Evolutionary conservation across 2,888 invertebrate species (phyloP), one percentile per base, ranked within the genome.

Genomic region (Phalera bucephala): DNA sequence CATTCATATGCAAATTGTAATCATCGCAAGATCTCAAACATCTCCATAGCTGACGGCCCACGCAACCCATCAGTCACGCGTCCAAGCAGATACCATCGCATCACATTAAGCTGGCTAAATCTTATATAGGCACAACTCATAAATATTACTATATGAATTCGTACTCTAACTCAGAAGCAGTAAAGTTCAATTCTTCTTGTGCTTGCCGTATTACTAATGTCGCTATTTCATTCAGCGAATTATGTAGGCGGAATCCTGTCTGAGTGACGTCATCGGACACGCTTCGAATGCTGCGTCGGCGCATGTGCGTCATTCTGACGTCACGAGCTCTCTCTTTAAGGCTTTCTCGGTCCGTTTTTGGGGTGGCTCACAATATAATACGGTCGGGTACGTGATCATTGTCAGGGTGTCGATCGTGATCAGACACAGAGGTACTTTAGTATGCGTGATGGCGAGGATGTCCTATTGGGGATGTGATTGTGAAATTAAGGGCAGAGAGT

Each of bases 261-360:
- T 52, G 42, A 8, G 61, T 76, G 80, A 82, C 80, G 83, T 82
- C 72, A 79, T 50, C 62, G 66, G 77, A 74, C 71, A 70, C 72
- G 71, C 55, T 61, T 61, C 56, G 67, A 66, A 67, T 71, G 58
- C 63, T 64, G 53, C 51, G 54, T 38, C 50, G 52, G 36, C 55
- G 49, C 36, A 32, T 55, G 70, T 79, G 82, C 85, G 84, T 84
- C 84, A 84, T 51, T 33, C 8, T 46, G 47, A 77, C 78, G 78
- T 75, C 77, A 76, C 58, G 43, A 56, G 28, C 56, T 64, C 56
- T 69, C 73, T 65, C 58, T 64, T 40, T 21, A 60, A 52, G 56
- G 62, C 66, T 72, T 71, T 72, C 70, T 60, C 52, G 50, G n/a
- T n/a, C 53, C 59, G 45, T 52, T 61, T 66, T 58, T 58, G 50